Conservation (phyloP, 2,113 vertebrate species). For the Epinephelus fuscoguttatus region DNA sequence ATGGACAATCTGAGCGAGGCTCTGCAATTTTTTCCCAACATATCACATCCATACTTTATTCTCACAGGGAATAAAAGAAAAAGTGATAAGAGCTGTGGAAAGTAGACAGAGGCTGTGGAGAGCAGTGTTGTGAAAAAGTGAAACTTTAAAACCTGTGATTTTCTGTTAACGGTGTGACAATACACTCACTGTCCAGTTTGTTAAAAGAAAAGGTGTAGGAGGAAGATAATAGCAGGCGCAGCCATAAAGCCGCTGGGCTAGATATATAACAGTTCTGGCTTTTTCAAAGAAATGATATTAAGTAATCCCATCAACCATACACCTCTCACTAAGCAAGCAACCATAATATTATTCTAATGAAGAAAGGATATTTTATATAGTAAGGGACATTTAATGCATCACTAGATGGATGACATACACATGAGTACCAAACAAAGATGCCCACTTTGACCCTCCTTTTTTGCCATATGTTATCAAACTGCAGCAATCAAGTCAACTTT, state of each 20-base stretch:
- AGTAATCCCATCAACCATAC: neutral
- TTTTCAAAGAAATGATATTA: neutral
- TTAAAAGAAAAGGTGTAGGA: neutral
- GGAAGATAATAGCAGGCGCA: no score
- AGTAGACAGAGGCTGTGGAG: neutral
- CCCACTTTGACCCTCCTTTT: neutral
- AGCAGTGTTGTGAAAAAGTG: neutral
- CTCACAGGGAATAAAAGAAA: neutral
- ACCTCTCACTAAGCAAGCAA: neutral
- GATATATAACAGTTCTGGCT: no score
- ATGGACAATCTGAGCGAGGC: neutral
- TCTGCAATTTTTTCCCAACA: neutral
- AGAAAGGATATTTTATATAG: neutral
- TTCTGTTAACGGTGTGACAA: neutral
- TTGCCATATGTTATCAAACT: neutral
- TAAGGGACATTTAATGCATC: neutral
- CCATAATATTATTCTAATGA: neutral
- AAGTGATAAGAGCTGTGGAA: neutral
- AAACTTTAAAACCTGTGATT: neutral
- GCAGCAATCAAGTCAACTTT: neutral
- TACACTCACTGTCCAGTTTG: neutral
- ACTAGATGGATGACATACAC: neutral
- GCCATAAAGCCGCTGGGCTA: neutral
- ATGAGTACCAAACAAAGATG: neutral
- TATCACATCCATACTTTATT: neutral